phyloP scores from a whole-genome alignment of 2,797 vertebrate species.

The Balearica regulorum region DNA sequence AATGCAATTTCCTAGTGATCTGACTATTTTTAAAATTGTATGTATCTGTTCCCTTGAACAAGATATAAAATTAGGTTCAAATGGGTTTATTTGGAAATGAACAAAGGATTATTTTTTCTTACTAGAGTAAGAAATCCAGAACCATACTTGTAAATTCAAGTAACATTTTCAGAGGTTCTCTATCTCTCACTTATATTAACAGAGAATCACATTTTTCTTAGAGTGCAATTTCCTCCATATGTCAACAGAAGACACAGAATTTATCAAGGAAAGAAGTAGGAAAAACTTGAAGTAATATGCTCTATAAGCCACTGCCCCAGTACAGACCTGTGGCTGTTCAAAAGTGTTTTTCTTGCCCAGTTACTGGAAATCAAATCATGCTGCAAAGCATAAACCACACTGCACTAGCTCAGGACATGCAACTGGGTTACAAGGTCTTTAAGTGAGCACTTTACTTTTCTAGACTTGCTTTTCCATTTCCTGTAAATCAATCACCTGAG shows the following conservation, averaged over 20 bases:
- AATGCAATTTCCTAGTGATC: background rate
- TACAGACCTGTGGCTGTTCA: background rate
- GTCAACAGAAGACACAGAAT: background rate
- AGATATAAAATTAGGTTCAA: background rate
- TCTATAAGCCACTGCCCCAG: background rate
- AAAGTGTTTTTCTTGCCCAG: background rate
- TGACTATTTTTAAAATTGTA: background rate
- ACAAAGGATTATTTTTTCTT: background rate
- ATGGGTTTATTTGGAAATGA: background rate
- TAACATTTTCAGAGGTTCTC: background rate
- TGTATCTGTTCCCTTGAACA: background rate
- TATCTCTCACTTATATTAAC: background rate
- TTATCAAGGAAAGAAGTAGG: background rate
- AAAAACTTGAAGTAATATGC: background rate
- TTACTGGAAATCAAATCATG: background rate
- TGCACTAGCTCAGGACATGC: background rate
- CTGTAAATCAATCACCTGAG: background rate
- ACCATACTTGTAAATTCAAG: background rate
- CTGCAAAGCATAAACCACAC: background rate
- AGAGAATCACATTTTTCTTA: background rate
- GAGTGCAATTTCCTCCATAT: background rate
- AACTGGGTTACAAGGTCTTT: background rate
- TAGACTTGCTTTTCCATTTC: background rate
- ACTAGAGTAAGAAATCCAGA: background rate
- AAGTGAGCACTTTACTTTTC: background rate